Conservation (phyloP, 2,113 vertebrate genomes). For the Lethenteron camtschaticum region DNA sequence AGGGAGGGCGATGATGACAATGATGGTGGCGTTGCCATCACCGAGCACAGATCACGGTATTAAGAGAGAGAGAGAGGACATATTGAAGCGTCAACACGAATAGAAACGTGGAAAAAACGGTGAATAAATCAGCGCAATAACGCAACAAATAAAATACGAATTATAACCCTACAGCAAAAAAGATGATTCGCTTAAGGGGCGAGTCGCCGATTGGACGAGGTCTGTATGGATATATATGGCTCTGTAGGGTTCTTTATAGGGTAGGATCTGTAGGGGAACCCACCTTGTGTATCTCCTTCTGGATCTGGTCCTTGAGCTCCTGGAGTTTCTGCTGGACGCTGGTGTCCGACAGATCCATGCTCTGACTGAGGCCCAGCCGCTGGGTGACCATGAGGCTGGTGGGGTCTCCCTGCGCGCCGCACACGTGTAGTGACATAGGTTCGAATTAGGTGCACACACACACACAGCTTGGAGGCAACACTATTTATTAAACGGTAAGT, state of each 20-base stretch:
- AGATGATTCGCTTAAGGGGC: too few species aligned
- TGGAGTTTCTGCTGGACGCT: conserved; percentile 89
- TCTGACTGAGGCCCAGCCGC: conserved; percentile 50
- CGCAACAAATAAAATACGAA: too few species aligned
- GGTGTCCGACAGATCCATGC: conserved; percentile 68
- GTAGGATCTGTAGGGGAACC: not conserved
- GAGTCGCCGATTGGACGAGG: too few species aligned
- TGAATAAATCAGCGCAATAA: too few species aligned
- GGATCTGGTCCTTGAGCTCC: conserved; percentile 86
- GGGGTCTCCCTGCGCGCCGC: conserved; percentile 44
- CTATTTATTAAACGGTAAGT: not conserved
- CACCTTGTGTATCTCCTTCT: conserved; percentile 75
- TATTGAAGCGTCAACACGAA: too few species aligned
- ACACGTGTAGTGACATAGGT: not conserved
- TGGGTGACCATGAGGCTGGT: conserved; percentile 53
- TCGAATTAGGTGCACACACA: not conserved
- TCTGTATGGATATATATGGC: too few species aligned
- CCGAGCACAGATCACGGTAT: not conserved
- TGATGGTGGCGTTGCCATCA: too few species aligned
- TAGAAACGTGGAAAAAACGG: too few species aligned
- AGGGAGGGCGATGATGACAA: too few species aligned
- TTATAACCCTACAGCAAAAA: too few species aligned
- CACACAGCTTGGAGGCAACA: not conserved
- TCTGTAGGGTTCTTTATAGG: too few species aligned
- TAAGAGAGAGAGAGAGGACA: not conserved